Evolutionary conservation across 2,888 invertebrate genomes (phyloP), one percentile per base, ranked within the genome.

Genomic region (Resseliella maxima): DNA sequence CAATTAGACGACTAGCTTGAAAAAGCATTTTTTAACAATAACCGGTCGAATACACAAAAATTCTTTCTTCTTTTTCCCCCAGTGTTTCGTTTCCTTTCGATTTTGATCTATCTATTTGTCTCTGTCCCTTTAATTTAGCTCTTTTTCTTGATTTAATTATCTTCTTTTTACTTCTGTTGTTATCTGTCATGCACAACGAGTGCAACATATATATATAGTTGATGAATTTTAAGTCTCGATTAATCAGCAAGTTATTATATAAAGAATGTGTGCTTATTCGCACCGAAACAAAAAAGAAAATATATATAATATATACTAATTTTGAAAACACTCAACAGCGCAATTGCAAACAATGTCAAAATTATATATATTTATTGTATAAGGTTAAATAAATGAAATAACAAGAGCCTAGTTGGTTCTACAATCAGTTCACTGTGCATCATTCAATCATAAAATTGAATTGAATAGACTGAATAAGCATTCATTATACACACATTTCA

Each of bases 341-440:
- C 83, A 83, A 41, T 83, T 83, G 83, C 83, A 83, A 38, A 38
- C 36, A 38, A 83, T 83, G 83, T 83, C 83, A 83, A 83, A 21
- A n/a, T n/a, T n/a, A n/a, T n/a, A 0, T 36, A n/a, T n/a, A 10
- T 12, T 38, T 24, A 41, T 83, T 83, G 24, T n/a, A n/a, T 72
- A 83, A 83, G 83, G 83, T 83, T 83, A 83, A 83, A 83, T 83
- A 83, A 83, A 83, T 83, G 83, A 83, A 72, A 83, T n/a, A n/a
- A 83, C 83, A 38, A 83, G 38, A 83, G 38, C 38, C 38, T 83
- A n/a, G 38, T 3, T 12, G 5, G 54, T 64, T 31, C 6, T 24
- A n/a, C 38, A 36, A 36, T 12, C 12, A 12, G 12, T 18, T n/a
- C 21, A 8, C 10, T 3, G 54, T 54, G 15, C 83, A 83, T 83